A percentile compares a stretch with the other conserved stretches of the same genome.
Evolutionary conservation across 1,140 invertebrate genomes (phyloP).

Genomic region (Anastrepha obliqua): DNA sequence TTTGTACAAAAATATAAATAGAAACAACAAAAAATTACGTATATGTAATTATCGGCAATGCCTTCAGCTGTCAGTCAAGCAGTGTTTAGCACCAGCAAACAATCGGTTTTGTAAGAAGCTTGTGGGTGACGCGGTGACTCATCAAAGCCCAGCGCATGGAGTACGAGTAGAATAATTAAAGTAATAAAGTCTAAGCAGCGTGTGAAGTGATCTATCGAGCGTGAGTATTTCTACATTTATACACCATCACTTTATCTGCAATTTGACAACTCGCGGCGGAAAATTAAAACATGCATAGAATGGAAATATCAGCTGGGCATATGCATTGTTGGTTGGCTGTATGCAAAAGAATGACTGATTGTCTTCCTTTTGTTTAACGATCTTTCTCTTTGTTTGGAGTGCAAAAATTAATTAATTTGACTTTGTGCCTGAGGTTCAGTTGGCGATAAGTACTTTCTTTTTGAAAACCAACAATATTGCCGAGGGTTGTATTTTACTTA

Average conservation of each 20-base stretch:
- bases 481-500: background rate
- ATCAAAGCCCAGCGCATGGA: background rate
- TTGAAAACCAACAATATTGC: background rate
- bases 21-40: background rate
- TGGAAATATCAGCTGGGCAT: background rate
- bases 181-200: background rate
- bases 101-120: background rate
- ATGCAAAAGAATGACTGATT: background rate
- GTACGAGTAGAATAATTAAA: background rate
- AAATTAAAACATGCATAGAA: background rate
- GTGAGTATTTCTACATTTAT: background rate
- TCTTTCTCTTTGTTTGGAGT: background rate
- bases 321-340: background rate
- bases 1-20: too few relatives aligned
- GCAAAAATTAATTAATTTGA: conserved; percentile 2
- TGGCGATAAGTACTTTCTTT: conserved; percentile 12
- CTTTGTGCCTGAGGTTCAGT: conserved; percentile 18
- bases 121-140: conserved; percentile 12
- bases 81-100: background rate
- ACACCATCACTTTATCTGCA: background rate
- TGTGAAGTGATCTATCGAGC: background rate
- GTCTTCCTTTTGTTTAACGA: background rate
- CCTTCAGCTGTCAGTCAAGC: background rate
- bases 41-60: conserved; percentile 12
- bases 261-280: background rate